Percentiles rank a stretch among this genome's conserved stretches.
Conservation (phyloP, 2,888 invertebrate species). For the Bedellia somnulentella region DNA sequence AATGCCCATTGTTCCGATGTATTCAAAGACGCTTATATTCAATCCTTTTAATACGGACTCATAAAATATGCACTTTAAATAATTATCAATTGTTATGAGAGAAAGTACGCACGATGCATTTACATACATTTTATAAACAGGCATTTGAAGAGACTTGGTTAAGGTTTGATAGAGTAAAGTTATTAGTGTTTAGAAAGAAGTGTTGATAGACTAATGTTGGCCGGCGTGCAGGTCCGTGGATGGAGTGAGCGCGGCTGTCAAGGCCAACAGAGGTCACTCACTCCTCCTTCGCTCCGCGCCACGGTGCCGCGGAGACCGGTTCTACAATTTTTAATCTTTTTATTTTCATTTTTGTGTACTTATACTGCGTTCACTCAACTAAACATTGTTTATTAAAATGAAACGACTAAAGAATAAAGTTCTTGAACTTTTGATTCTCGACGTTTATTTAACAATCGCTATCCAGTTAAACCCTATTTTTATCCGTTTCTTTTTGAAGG, state of each 20-base stretch:
- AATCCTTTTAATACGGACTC: too few relatives aligned
- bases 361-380: constrained; percentile 54
- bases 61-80: too few relatives aligned
- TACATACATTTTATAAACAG: too few relatives aligned
- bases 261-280: constrained; percentile 60
- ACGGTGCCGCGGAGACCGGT: constrained; percentile 54
- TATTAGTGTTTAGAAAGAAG: constrained; percentile 48
- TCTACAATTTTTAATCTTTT: constrained; percentile 59
- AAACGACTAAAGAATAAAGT: background rate
- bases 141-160: too few relatives aligned
- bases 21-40: too few relatives aligned
- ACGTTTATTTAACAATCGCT: too few relatives aligned
- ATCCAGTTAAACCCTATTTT: too few relatives aligned
- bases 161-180: too few relatives aligned
- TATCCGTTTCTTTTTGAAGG: too few relatives aligned
- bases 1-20: constrained; percentile 48
- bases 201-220: constrained; percentile 30
- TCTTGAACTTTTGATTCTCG: constrained; percentile 31
- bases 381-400: constrained; percentile 55
- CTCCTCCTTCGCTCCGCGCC: constrained; percentile 51
- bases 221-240: constrained; percentile 13
- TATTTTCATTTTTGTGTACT: constrained; percentile 61
- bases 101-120: too few relatives aligned
- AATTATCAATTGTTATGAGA: too few relatives aligned
- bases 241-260: constrained; percentile 54